A percentile compares a stretch with the other conserved stretches of the same genome.
These are phyloP conservation scores for Bubo bubo DNA, from an alignment of 2,113 vertebrate species.

Conservation along the genomic window DNA sequence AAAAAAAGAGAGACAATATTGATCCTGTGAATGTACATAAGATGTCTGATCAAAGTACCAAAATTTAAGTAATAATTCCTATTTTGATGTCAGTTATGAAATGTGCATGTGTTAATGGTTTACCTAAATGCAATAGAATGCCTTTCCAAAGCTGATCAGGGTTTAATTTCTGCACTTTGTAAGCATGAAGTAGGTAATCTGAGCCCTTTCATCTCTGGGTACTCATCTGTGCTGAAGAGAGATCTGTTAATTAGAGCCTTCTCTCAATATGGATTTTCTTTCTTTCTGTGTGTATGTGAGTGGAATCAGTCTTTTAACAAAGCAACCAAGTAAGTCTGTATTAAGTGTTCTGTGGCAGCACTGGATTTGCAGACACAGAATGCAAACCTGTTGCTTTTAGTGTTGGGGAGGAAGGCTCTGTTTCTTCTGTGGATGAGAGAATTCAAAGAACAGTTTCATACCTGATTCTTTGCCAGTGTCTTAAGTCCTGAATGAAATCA, in stretches of 20 bases:
- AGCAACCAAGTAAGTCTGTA: not conserved
- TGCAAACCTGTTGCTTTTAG: not conserved
- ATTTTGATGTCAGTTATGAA: not conserved
- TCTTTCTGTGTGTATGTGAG: not conserved
- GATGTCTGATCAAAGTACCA: not conserved
- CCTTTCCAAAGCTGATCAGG: conserved; percentile 13
- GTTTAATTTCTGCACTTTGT: conserved; percentile 5
- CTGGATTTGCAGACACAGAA: not conserved
- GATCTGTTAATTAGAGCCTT: conserved; percentile 60
- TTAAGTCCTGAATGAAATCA: not conserved
- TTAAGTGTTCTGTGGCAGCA: not conserved
- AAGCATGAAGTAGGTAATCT: conserved; percentile 40
- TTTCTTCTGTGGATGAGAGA: not conserved
- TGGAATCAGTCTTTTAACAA: not conserved
- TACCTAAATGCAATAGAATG: not conserved
- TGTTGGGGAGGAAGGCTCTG: not conserved
- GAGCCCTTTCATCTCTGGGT: conserved; percentile 29
- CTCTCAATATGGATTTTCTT: conserved; percentile 31
- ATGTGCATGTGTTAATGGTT: not conserved
- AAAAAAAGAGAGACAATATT: not conserved
- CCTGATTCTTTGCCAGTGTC: not conserved
- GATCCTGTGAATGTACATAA: not conserved
- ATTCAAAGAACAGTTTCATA: not conserved
- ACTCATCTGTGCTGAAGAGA: conserved; percentile 33
- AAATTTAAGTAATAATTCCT: not conserved